Evolutionary conservation across 2,888 invertebrate genomes (phyloP).

Genomic region (Hofmannophila pseudospretella): DNA sequence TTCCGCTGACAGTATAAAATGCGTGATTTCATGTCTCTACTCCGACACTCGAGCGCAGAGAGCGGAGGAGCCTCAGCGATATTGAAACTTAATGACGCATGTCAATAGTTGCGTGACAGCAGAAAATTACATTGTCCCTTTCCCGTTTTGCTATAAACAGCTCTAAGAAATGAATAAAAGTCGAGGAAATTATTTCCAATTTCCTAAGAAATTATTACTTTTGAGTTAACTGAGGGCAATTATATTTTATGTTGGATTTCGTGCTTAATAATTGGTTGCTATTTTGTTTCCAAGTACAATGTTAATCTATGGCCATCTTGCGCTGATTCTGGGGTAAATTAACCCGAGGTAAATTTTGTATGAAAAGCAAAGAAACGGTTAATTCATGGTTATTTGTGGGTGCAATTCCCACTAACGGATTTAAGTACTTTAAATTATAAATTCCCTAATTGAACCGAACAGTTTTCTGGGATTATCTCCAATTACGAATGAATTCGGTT

Average conservation of each 20-base stretch:
- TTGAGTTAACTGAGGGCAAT: background rate
- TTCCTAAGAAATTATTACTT: background rate
- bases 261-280: no score
- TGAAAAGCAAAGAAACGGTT: no score
- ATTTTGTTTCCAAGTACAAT: no score
- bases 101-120: constrained; percentile 22
- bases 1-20: constrained; percentile 48
- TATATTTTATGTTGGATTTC: background rate
- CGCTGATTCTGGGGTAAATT: no score
- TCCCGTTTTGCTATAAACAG: background rate
- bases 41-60: constrained; percentile 22
- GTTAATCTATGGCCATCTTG: no score
- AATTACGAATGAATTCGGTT: background rate
- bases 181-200: background rate
- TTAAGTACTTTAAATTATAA: constrained; percentile 7
- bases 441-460: background rate
- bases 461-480: background rate
- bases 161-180: background rate
- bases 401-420: background rate
- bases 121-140: constrained; percentile 19
- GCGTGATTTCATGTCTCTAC: constrained; percentile 30
- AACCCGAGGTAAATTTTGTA: no score
- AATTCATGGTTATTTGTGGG: no score
- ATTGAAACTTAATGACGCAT: constrained; percentile 37
- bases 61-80: constrained; percentile 29